Percentiles rank a stretch among this genome's conserved stretches.
Conservation (phyloP, 2,113 vertebrate genomes). For the Zingel zingel region DNA sequence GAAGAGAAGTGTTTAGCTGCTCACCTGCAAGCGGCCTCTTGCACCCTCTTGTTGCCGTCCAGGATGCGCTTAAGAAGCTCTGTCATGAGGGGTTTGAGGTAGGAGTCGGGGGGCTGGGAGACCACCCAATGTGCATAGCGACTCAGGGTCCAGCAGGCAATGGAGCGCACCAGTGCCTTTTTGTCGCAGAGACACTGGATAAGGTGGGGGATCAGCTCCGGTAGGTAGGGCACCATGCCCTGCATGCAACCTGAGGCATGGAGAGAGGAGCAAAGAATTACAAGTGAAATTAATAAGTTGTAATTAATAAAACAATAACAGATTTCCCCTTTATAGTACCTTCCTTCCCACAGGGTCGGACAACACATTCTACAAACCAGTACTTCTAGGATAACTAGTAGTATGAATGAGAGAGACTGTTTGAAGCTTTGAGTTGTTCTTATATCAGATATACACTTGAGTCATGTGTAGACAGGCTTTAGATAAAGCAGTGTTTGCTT, state of each 20-base stretch:
- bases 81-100: slow-evolving; percentile 96
- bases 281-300: neutral
- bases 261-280: neutral
- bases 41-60: slow-evolving; percentile 95
- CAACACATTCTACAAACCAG: too few species aligned
- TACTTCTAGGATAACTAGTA: too few species aligned
- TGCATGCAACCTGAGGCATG: slow-evolving; percentile 92
- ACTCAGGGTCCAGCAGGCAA: slow-evolving; percentile 96
- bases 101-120: slow-evolving; percentile 93
- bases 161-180: slow-evolving; percentile 94
- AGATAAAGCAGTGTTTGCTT: neutral
- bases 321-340: neutral
- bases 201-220: slow-evolving; percentile 94
- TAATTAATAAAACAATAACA: neutral
- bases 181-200: slow-evolving; percentile 93
- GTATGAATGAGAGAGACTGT: too few species aligned
- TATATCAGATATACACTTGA: too few species aligned
- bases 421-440: too few species aligned
- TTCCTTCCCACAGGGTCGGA: too few species aligned
- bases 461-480: neutral
- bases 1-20: neutral
- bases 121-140: slow-evolving; percentile 99
- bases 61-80: slow-evolving; percentile 95
- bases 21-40: slow-evolving; percentile 96
- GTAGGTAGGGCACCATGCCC: slow-evolving; percentile 96